These are phyloP conservation scores for Rhynchonycteris naso DNA, from an alignment of 2,797 vertebrate species.

Conservation along the genomic window DNA sequence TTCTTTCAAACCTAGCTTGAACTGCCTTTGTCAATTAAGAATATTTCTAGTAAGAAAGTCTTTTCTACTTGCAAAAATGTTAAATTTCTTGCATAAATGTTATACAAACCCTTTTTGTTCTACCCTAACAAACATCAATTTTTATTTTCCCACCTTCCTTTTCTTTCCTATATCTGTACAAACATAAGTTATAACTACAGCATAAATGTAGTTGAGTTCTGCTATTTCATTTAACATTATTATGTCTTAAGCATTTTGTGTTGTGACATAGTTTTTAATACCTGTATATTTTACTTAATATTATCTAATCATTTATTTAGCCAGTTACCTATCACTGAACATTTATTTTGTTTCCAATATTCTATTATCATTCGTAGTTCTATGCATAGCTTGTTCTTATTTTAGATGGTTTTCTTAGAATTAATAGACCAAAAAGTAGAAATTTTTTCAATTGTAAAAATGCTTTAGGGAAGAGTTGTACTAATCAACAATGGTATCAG, in stretches of 20 bases:
- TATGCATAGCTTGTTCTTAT: neutral
- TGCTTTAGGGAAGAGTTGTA: neutral
- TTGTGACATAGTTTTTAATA: neutral
- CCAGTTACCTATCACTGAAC: neutral
- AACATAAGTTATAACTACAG: neutral
- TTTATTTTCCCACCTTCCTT: neutral
- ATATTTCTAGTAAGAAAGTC: neutral
- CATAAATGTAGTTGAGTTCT: neutral
- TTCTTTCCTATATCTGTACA: neutral
- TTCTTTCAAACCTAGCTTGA: neutral
- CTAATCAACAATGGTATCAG: neutral
- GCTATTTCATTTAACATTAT: neutral
- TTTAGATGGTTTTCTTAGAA: slow-evolving; percentile 26
- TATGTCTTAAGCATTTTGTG: neutral
- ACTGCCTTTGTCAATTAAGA: neutral
- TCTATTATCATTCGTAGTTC: neutral
- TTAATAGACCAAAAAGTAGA: neutral
- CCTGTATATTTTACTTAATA: neutral
- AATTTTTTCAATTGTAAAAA: neutral
- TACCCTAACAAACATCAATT: neutral
- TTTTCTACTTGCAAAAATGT: neutral
- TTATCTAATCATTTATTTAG: neutral
- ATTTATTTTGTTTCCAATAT: neutral
- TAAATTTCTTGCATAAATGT: neutral
- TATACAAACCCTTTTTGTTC: neutral